Base-by-base conservation (phyloP, 2,888 invertebrate genomes). In the Nemapogon koenigi region DNA sequence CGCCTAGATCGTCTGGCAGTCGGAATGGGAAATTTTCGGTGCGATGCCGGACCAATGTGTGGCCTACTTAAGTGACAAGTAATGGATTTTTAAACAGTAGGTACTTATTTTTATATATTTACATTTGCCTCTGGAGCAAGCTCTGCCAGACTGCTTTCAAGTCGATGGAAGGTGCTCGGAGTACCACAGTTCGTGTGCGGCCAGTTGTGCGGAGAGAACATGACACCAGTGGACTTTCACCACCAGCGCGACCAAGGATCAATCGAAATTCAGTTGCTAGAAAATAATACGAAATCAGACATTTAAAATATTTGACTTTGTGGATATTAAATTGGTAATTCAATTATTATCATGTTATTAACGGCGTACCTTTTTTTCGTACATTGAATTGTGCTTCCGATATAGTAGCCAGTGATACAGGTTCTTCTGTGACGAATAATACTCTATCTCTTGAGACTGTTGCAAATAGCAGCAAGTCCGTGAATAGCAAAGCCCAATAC, bases 61-160 rank as follows among this genome's bases (percentile, higher is more conserved):
- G n/a, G n/a, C n/a, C n/a, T n/a, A n/a, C n/a, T n/a, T n/a, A n/a
- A n/a, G n/a, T n/a, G n/a, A n/a, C n/a, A n/a, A n/a, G n/a, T n/a
- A n/a, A n/a, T n/a, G n/a, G n/a, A n/a, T n/a, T n/a, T n/a, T n/a
- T n/a, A n/a, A n/a, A n/a, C n/a, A n/a, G n/a, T n/a, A n/a, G n/a
- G n/a, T n/a, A n/a, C n/a, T n/a, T n/a, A n/a, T n/a, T n/a, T n/a
- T n/a, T n/a, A n/a, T n/a, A 8, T 28, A 80, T 87, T 86, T 69
- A 92, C 92, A 93, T 91, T 76, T 93, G 93, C 45, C 92, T 81
- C 55, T 92, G 91, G 16, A 94, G 81, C 40, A 93, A 80, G 65
- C 91, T 93, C 69, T 93, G 92, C 93, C 93, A 94, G 6, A 93
- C 91, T 25, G 93, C 92, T 60, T 94, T 94, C 26, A 92, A 68